Evolutionary conservation across 2,888 invertebrate genomes (phyloP).

Genomic region (Himalopsyche anomala): DNA sequence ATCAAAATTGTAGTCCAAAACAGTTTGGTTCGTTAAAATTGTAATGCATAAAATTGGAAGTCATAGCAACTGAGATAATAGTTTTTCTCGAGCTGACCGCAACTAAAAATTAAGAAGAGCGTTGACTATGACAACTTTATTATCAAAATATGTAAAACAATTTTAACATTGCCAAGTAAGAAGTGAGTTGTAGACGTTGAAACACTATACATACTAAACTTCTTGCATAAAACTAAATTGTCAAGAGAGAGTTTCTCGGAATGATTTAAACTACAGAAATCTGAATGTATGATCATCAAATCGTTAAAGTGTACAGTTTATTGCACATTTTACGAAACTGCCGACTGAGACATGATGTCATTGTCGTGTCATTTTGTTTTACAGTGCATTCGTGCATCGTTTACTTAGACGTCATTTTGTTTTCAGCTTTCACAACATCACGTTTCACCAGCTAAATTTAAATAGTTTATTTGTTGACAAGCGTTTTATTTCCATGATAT

Average conservation of each 20-base stretch:
- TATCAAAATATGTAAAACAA: no score
- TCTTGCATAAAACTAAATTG: no score
- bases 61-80: no score
- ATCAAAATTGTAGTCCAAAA: no score
- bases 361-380: not conserved
- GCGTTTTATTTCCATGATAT: not conserved
- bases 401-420: not conserved
- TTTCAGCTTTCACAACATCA: conserved; percentile 9
- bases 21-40: no score
- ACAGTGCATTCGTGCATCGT: conserved; percentile 19
- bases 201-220: no score
- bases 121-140: no score
- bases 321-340: conserved; percentile 14
- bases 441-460: conserved; percentile 5
- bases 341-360: not conserved
- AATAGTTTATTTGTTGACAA: conserved; percentile 20
- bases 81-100: no score
- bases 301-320: conserved; percentile 19
- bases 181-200: no score
- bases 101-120: no score
- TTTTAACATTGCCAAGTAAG: no score
- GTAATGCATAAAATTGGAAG: no score
- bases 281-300: not conserved
- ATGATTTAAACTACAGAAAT: not conserved
- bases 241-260: not conserved